phyloP scores from a whole-genome alignment of 64 coral and sea anemone species.

The Dendronephthya gigantea region DNA sequence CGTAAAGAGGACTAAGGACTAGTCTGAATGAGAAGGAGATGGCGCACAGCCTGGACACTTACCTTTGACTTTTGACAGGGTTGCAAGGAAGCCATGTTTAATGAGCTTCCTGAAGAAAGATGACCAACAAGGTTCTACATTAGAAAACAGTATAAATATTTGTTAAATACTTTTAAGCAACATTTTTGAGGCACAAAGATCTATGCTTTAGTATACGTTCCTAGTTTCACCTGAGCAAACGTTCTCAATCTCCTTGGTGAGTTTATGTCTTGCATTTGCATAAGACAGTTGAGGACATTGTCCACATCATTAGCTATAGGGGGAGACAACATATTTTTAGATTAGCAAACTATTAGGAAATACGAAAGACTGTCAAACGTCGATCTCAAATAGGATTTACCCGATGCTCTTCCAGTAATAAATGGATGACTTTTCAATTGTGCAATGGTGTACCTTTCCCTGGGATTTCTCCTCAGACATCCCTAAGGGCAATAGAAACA shows the following conservation, averaged over 20 bases:
- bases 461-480: background rate
- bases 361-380: too few species aligned
- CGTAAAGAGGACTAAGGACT: background rate
- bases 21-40: background rate
- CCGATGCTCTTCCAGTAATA: background rate
- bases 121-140: background rate
- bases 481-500: background rate
- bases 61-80: background rate
- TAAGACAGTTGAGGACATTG: background rate
- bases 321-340: too few species aligned
- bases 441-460: background rate
- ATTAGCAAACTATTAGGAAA: too few species aligned
- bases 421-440: background rate
- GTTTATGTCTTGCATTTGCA: background rate
- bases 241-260: background rate
- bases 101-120: background rate
- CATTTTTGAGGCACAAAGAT: background rate
- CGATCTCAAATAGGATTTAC: too few species aligned
- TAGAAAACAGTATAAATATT: background rate
- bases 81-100: background rate
- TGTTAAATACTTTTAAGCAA: background rate
- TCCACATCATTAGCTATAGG: constrained; percentile 1
- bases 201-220: background rate
- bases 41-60: background rate
- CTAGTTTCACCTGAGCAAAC: background rate